Evolutionary conservation across 53 echinoderm and acorn worm species (phyloP).

Genomic region (Antedon mediterranea): DNA sequence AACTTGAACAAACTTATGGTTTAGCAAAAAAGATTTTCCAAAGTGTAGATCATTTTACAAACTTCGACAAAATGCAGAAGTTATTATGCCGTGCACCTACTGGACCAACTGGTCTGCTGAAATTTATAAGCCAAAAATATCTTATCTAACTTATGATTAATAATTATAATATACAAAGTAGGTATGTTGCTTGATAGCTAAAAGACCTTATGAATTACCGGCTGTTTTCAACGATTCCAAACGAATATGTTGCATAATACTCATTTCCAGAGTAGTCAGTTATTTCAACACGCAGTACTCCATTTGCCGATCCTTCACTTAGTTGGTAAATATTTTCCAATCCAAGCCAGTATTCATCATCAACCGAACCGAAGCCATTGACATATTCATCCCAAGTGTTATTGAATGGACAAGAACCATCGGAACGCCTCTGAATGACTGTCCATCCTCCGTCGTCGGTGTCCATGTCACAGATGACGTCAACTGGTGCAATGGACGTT

Average conservation of each 20-base stretch:
- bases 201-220: too few relatives aligned
- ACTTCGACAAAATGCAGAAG: too few relatives aligned
- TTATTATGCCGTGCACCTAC: too few relatives aligned
- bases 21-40: too few relatives aligned
- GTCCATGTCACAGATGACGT: constrained; percentile 69
- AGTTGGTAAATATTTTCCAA: constrained; percentile 49
- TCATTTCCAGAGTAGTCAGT: constrained; percentile 21
- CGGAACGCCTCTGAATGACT: constrained; percentile 44
- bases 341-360: constrained; percentile 63
- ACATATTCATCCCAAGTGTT: constrained; percentile 55
- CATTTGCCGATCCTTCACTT: constrained; percentile 18
- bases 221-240: background rate
- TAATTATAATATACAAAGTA: too few relatives aligned
- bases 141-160: too few relatives aligned
- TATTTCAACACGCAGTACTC: constrained; percentile 39
- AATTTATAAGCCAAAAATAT: too few relatives aligned
- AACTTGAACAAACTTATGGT: too few relatives aligned
- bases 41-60: too few relatives aligned
- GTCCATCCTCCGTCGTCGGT: constrained; percentile 69
- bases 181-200: too few relatives aligned
- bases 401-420: constrained; percentile 53
- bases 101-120: too few relatives aligned
- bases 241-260: constrained; percentile 47
- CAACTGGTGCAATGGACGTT: constrained; percentile 24
- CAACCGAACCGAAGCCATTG: constrained; percentile 52